Conservation (phyloP, 2,888 invertebrate genomes). For the Ichneumoninae sp. region DNA sequence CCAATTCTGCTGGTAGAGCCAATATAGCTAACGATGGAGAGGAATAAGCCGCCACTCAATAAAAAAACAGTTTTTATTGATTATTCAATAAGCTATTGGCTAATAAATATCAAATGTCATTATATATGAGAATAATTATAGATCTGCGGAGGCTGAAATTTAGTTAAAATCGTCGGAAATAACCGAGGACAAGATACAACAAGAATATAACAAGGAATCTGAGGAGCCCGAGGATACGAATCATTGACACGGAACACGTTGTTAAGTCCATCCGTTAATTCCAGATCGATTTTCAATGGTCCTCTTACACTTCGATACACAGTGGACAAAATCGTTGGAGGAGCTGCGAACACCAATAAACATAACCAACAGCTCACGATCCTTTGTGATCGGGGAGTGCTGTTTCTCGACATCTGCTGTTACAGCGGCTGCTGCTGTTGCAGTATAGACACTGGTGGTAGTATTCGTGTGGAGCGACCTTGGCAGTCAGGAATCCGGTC, state of each 20-base stretch:
- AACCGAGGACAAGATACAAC: neutral
- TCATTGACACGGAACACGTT: neutral
- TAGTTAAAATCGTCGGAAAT: neutral
- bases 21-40: neutral
- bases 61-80: neutral
- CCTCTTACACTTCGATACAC: neutral
- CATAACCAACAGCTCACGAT: constrained; percentile 52
- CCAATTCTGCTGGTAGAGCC: neutral
- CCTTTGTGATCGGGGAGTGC: constrained; percentile 42
- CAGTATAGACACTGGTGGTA: constrained; percentile 13
- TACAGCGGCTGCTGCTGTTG: constrained; percentile 39
- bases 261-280: neutral
- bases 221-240: neutral
- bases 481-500: constrained; percentile 82
- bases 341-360: constrained; percentile 31
- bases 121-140: neutral
- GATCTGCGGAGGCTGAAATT: neutral
- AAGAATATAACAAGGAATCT: neutral
- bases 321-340: constrained; percentile 36
- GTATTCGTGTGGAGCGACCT: constrained; percentile 74
- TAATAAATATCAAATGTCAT: neutral
- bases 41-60: neutral
- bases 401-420: constrained; percentile 21
- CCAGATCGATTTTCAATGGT: neutral
- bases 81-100: neutral